Base-by-base conservation (phyloP, 1,140 invertebrate genomes). In the Drosophila nebulosa region DNA sequence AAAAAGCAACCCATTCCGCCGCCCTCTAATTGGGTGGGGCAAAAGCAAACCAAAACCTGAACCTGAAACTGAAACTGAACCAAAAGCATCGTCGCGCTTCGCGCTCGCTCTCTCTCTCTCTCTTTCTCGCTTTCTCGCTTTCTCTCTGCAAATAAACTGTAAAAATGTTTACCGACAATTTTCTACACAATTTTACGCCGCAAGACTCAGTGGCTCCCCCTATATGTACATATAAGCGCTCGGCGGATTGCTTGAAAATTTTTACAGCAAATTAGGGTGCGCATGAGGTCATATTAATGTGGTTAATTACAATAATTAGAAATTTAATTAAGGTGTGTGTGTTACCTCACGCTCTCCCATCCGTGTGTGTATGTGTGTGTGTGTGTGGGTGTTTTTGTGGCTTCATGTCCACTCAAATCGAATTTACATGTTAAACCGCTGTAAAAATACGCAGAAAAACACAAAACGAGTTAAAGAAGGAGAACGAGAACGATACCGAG, bases 291-390 rank as follows among this genome's bases (percentile, higher is more conserved):
- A 86, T 86, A 86, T 86, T 86, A 86, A 86, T 86, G 83, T 86
- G 83, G 83, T 86, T 86, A 86, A 86, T 86, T 86, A 86, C 83
- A 86, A 86, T 86, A 86, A 86, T 86, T 86, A 86, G 83, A 88
- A 88, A 88, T 86, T 86, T 86, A 86, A 86, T 86, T 83, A 88
- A 83, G 81, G 83, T 78, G 78, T 78, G 74, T 64, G 71, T 62
- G 36, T 12, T 10, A 32, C 30, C 30, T 32, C 10, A 10, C 30
- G 9, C 30, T 12, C 10, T 12, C 7, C 10, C 30, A 10, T 32
- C 10, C 12, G 9, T 32, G 9, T 62, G 58, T 39, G 14, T 14
- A 39, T 36, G 21, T 56, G 51, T 27, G 26, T 39, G 42, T 55
- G 62, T 56, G 59, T 57, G 35, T 70, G 53, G n/a, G n/a, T n/a